Evolutionary conservation across 1,140 invertebrate genomes (phyloP), one percentile per base, ranked within the genome.

Genomic region (Temnothorax nylanderi): DNA sequence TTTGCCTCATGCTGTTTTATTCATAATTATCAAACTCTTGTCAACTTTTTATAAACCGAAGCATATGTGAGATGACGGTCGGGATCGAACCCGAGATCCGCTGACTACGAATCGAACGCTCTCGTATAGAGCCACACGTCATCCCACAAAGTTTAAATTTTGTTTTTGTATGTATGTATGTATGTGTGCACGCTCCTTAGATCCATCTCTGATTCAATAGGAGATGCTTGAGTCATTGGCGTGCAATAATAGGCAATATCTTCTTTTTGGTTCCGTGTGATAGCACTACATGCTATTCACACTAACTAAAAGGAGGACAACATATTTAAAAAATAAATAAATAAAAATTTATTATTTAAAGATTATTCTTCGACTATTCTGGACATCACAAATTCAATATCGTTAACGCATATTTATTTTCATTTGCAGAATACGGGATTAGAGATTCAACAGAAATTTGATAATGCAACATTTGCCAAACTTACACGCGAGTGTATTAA

Each of bases 171-270:
- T 37, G 2, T 6, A 37, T 37, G 1, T 26, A 0, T 26, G n/a
- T n/a, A n/a, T n/a, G n/a, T n/a, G n/a, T n/a, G 51, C 94, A 95
- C 93, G 87, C 92, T 93, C 94, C 94, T 95, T 95, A 94, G 93
- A 95, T 95, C 93, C 92, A 93, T 94, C 93, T 94, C 91, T 92
- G 89, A 51, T 90, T 67, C 72, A 87, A 21, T 93, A 91, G 65
- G 93, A 94, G 94, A 94, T 95, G 94, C 93, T 95, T 94, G 94
- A 95, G 94, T 95, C 94, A 95, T 95, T 91, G 87, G 91, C 87
- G 94, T 95, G 94, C 94, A 37, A 95, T 60, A 95, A 85, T 95
- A 95, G n/a, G 91, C 92, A 93, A 94, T 89, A 94, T 84, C 93
- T 95, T 88, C 91, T 94, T 88, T 76, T 88, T 87, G 81, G 75